phyloP scores from a whole-genome alignment of 2,797 vertebrate genomes.

The Taenioides sp. region DNA sequence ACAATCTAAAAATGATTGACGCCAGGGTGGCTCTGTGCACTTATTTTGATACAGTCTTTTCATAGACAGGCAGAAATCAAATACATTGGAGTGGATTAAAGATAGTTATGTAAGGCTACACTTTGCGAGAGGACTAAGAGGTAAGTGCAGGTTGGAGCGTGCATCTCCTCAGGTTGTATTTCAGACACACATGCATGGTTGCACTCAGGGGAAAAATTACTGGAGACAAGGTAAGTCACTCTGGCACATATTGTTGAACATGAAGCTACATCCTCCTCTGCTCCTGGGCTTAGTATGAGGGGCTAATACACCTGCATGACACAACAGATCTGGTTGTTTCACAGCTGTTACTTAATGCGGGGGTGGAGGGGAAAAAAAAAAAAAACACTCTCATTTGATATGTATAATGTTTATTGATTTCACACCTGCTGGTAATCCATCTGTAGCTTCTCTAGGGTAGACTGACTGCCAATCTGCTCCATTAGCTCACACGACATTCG shows the following conservation, averaged over 20 bases:
- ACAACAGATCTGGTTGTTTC: slow-evolving; percentile 6
- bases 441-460: not conserved
- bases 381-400: too few relatives aligned
- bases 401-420: not conserved
- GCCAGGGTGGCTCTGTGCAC: not conserved
- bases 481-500: too few relatives aligned
- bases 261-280: slow-evolving; percentile 49
- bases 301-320: slow-evolving; percentile 48
- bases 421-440: not conserved
- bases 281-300: slow-evolving; percentile 37
- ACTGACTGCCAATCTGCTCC: not conserved
- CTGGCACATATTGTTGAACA: slow-evolving; percentile 59
- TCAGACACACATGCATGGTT: slow-evolving; percentile 47
- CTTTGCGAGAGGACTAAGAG: slow-evolving; percentile 22
- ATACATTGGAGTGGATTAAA: slow-evolving; percentile 12
- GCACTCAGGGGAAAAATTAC: slow-evolving; percentile 42
- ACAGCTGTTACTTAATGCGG: too few relatives aligned
- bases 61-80: slow-evolving; percentile 24
- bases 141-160: slow-evolving; percentile 52
- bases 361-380: not conserved
- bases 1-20: slow-evolving; percentile 10
- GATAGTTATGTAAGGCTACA: slow-evolving; percentile 28
- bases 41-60: slow-evolving; percentile 12
- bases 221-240: slow-evolving; percentile 41
- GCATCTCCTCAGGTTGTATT: slow-evolving; percentile 57